Evolutionary conservation across 2,797 vertebrate species (phyloP).

Genomic region (Premnoplex brunnescens): DNA sequence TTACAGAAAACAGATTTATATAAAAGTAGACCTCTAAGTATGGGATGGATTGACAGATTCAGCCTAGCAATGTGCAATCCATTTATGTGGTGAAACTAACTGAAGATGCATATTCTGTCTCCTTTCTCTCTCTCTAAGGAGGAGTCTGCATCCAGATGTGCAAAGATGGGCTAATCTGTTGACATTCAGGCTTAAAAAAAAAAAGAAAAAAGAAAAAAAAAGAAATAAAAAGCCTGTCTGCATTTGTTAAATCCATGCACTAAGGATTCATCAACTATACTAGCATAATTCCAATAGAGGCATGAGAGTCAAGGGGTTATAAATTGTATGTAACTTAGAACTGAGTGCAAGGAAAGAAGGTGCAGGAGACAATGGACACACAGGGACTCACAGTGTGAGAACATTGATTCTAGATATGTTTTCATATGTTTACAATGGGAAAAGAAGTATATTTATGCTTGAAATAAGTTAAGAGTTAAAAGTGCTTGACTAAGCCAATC

Average conservation of each 20-base stretch:
- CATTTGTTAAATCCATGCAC: not conserved
- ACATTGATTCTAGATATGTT: not conserved
- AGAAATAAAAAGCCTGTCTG: not conserved
- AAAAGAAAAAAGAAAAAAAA: not conserved
- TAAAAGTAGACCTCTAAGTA: not conserved
- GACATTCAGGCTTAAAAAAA: not conserved
- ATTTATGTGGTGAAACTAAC: not conserved
- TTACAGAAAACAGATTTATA: not conserved
- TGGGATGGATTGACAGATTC: not conserved
- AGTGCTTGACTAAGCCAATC: not conserved
- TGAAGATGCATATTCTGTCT: not conserved
- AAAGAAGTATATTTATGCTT: not conserved
- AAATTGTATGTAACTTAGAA: not conserved
- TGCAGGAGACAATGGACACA: not conserved
- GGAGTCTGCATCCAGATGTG: not conserved
- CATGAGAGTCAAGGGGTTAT: not conserved
- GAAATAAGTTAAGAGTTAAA: not conserved
- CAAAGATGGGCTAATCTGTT: not conserved
- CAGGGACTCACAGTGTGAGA: not conserved
- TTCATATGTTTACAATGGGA: not conserved
- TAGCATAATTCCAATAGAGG: not conserved
- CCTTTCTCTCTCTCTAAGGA: not conserved
- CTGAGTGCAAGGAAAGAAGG: not conserved
- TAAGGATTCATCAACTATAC: not conserved
- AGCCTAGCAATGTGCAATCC: fast-evolving